Evolutionary conservation across 2,888 invertebrate species (phyloP).

Genomic region (Ashinkailepas kermadecensis): DNA sequence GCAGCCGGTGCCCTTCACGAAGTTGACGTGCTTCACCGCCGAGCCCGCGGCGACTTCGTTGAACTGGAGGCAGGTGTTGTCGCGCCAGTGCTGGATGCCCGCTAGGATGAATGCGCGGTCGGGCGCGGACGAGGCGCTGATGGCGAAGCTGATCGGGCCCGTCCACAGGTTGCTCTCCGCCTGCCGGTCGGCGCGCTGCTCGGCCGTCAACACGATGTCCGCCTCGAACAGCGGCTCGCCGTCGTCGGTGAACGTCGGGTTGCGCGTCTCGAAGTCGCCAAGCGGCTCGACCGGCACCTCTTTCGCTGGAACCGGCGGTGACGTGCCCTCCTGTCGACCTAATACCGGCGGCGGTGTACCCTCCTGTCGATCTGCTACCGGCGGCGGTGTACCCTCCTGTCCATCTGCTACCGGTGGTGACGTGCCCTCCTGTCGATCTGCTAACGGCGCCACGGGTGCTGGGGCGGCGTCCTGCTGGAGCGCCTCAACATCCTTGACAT

Average conservation of each 20-base stretch:
- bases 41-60: conserved; percentile 34
- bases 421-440: too few species aligned
- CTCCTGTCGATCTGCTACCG: too few species aligned
- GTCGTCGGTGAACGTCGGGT: too few species aligned
- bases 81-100: conserved; percentile 25
- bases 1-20: neutral
- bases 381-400: too few species aligned
- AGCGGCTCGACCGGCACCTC: conserved; percentile 15
- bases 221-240: neutral
- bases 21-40: neutral
- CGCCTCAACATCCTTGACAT: too few species aligned
- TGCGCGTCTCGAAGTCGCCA: too few species aligned
- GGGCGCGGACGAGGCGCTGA: neutral
- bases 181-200: conserved; percentile 2
- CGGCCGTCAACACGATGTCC: neutral
- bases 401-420: too few species aligned
- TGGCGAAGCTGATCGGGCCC: neutral
- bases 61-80: conserved; percentile 37
- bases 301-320: too few species aligned
- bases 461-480: too few species aligned
- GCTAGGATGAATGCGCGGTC: neutral
- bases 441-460: too few species aligned
- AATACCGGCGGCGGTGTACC: too few species aligned
- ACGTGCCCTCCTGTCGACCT: too few species aligned
- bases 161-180: conserved; percentile 29